Evolutionary conservation across 2,797 vertebrate genomes (phyloP).

Genomic region (Anabacerthia variegaticeps): DNA sequence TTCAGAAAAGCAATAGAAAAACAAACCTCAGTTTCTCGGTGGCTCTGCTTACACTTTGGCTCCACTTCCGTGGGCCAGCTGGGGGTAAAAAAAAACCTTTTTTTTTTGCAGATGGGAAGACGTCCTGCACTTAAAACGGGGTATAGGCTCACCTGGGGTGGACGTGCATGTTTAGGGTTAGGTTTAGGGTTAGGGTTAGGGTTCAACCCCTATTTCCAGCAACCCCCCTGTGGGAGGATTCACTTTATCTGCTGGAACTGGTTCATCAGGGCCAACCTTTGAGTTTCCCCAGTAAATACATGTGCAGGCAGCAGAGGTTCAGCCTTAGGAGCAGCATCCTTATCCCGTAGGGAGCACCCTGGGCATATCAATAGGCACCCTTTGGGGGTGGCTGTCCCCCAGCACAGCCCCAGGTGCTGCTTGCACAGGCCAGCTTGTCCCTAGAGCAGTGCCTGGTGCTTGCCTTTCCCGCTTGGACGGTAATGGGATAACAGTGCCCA

Average conservation of each 20-base stretch:
- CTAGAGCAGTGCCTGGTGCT: fast-evolving
- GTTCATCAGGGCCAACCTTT: background rate
- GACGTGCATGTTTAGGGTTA: fast-evolving
- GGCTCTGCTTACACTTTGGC: background rate
- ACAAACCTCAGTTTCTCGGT: conserved; percentile 14
- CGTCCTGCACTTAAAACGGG: background rate
- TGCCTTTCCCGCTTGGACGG: background rate
- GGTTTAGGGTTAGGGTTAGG: too few species aligned
- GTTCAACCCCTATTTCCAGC: background rate
- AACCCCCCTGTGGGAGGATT: fast-evolving
- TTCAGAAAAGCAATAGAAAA: background rate
- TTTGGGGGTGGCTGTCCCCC: background rate
- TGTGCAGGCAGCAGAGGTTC: fast-evolving
- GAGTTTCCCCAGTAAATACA: background rate
- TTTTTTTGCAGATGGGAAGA: background rate
- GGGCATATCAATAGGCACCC: fast-evolving
- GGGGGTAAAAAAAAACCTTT: fast-evolving
- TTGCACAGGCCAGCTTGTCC: background rate
- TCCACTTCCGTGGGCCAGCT: background rate
- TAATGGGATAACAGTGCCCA: background rate
- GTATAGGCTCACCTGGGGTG: background rate
- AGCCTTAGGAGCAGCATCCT: background rate
- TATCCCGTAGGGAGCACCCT: background rate
- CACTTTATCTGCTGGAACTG: background rate
- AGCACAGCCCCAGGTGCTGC: fast-evolving